phyloP scores from a whole-genome alignment of 2,113 vertebrate genomes.

The Hydropotes inermis region DNA sequence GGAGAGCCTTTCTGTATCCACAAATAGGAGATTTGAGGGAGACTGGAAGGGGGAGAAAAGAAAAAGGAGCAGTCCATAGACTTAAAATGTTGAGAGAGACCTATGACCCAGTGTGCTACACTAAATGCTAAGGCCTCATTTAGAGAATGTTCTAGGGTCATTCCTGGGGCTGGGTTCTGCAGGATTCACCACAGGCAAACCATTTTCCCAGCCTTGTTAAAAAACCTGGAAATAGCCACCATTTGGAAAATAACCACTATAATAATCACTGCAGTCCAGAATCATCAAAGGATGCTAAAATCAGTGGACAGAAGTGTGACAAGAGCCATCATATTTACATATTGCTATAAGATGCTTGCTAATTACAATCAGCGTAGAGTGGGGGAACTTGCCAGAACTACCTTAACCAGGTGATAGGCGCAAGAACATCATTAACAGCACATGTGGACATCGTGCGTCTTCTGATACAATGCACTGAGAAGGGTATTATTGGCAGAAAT shows the following conservation, averaged over 20 bases:
- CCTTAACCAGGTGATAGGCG: neutral
- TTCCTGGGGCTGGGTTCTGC: neutral
- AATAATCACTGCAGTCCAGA: neutral
- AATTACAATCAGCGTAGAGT: neutral
- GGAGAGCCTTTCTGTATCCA: constrained; percentile 26
- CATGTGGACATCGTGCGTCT: fast-evolving
- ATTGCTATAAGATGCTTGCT: neutral
- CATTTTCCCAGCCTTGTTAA: neutral
- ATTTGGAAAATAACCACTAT: neutral
- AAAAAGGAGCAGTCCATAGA: neutral
- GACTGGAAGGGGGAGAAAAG: neutral
- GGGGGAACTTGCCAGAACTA: neutral
- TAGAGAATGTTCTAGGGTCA: neutral
- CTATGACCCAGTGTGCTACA: neutral
- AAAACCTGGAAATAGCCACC: neutral
- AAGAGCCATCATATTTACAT: neutral
- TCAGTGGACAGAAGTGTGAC: neutral
- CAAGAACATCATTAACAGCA: neutral
- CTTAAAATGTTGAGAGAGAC: neutral
- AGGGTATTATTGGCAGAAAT: neutral
- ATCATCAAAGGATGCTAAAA: neutral
- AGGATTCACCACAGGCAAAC: neutral
- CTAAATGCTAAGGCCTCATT: neutral
- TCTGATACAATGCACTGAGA: neutral
- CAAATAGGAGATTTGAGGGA: constrained; percentile 49